A percentile compares a stretch with the other conserved stretches of the same genome.
These are phyloP conservation scores for Frieseomelitta varia DNA, from an alignment of 1,140 invertebrate genomes.

Conservation along the genomic window DNA sequence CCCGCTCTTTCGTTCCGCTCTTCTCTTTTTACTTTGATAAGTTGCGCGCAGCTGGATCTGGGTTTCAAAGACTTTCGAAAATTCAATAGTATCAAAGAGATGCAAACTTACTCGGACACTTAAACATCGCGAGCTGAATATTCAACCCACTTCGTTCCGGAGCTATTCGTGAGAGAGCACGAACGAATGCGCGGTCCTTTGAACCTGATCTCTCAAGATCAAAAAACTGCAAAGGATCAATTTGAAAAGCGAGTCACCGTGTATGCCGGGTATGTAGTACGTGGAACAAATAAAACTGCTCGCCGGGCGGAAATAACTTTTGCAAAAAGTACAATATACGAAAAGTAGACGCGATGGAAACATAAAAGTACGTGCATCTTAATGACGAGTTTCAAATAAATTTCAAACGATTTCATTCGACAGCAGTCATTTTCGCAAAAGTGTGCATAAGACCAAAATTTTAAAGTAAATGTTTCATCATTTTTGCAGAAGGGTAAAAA, in stretches of 20 bases:
- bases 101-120: constrained; percentile 28
- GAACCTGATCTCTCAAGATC: neutral
- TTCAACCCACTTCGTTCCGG: constrained; percentile 11
- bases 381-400: too few relatives aligned
- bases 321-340: neutral
- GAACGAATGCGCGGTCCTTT: constrained; percentile 13
- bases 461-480: too few relatives aligned
- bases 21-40: neutral
- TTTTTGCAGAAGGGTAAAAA: too few relatives aligned
- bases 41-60: neutral
- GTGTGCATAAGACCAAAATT: too few relatives aligned
- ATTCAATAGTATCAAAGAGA: constrained; percentile 28
- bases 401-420: too few relatives aligned
- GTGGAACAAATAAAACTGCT: neutral
- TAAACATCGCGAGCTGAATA: constrained; percentile 32
- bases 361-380: neutral
- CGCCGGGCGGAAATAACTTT: neutral
- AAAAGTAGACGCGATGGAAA: neutral
- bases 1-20: too few relatives aligned
- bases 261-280: neutral
- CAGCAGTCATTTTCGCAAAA: too few relatives aligned
- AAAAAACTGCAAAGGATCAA: constrained; percentile 2
- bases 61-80: neutral
- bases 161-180: constrained; percentile 3
- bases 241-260: neutral